Percentiles rank a stretch among this genome's conserved stretches.
Evolutionary conservation across 2,888 invertebrate genomes (phyloP).

Genomic region (Celastrina argiolus): DNA sequence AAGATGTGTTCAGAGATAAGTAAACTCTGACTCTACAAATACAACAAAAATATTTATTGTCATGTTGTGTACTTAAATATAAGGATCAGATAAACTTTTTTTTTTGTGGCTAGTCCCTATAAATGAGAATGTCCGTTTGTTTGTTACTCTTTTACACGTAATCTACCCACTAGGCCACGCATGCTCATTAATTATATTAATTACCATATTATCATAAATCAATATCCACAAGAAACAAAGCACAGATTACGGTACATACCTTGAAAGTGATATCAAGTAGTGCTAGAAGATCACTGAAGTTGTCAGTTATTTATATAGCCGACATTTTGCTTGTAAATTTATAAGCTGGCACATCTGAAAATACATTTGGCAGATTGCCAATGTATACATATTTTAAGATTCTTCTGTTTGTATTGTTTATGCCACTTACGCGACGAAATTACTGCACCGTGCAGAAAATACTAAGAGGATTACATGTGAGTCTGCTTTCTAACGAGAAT

Average conservation of each 20-base stretch:
- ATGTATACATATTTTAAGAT: constrained; percentile 32
- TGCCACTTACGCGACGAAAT: constrained; percentile 33
- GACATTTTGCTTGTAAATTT: constrained; percentile 24
- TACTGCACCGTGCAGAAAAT: constrained; percentile 34
- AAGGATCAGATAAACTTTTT: neutral
- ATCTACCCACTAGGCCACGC: too few species aligned
- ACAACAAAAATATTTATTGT: neutral
- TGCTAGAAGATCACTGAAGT: neutral
- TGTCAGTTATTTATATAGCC: constrained; percentile 3
- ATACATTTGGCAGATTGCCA: constrained; percentile 33
- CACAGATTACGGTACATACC: neutral
- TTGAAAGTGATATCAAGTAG: neutral
- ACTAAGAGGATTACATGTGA: constrained; percentile 31
- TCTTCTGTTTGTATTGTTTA: constrained; percentile 33
- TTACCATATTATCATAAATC: too few species aligned
- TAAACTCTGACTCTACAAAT: neutral
- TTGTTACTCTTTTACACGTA: too few species aligned
- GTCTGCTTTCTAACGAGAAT: constrained; percentile 29
- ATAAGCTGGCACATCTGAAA: constrained; percentile 30
- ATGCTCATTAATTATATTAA: too few species aligned
- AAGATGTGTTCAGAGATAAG: neutral
- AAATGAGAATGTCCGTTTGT: too few species aligned
- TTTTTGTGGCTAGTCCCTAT: neutral
- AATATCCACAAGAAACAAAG: too few species aligned
- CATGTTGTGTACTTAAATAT: neutral